phyloP scores from a whole-genome alignment of 2,888 invertebrate species.

The Drosophila ochracea region DNA sequence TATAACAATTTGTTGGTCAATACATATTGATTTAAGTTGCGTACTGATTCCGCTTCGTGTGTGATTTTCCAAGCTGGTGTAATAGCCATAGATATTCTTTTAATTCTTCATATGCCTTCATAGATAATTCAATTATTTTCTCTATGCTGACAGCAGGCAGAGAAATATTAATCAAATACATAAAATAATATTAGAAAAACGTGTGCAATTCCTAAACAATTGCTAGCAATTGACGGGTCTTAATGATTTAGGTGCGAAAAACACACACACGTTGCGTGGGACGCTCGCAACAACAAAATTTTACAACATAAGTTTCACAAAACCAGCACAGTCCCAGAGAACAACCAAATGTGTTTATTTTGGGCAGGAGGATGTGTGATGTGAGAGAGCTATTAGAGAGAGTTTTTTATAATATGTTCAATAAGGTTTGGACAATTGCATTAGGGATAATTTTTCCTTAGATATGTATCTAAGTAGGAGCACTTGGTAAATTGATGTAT shows the following conservation, averaged over 20 bases:
- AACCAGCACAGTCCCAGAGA: conserved; percentile 15
- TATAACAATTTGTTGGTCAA: neutral
- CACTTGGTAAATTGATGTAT: neutral
- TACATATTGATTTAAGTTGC: neutral
- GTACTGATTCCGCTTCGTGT: neutral
- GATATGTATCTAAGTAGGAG: neutral
- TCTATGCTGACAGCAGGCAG: conserved; percentile 36
- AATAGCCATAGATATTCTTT: conserved; percentile 27
- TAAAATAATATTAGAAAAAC: conserved; percentile 40
- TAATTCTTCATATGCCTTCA: conserved; percentile 51
- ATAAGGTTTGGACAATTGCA: neutral
- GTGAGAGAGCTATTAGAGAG: neutral
- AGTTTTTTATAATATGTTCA: neutral
- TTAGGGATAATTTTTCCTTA: neutral
- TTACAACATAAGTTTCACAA: conserved; percentile 56
- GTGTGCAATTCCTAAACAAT: conserved; percentile 46
- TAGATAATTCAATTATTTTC: conserved; percentile 62
- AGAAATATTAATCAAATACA: conserved; percentile 14
- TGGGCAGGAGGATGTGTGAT: neutral
- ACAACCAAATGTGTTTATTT: conserved; percentile 32
- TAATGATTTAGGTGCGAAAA: conserved; percentile 77
- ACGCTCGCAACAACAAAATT: conserved; percentile 35
- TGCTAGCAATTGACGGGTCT: conserved; percentile 43
- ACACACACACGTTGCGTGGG: conserved; percentile 64
- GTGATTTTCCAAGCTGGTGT: neutral